Evolutionary conservation across 2,888 invertebrate species (phyloP).

Genomic region (Xylocampa areola): DNA sequence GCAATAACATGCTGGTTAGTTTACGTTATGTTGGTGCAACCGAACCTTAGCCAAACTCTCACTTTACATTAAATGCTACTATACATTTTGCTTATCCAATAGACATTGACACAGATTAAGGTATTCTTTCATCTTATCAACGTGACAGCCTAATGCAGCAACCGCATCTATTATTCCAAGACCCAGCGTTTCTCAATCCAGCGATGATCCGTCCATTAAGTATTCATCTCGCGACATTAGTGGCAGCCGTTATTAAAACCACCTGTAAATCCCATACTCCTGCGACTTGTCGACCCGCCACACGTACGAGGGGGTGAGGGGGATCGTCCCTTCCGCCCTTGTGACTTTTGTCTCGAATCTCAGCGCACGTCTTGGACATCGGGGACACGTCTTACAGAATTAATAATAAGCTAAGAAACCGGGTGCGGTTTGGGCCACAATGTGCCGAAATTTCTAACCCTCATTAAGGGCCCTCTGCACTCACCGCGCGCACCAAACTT

Average conservation of each 20-base stretch:
- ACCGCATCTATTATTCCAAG: slow-evolving; percentile 71
- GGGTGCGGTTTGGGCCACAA: slow-evolving; percentile 88
- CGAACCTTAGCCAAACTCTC: too few species aligned
- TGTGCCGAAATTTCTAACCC: slow-evolving; percentile 89
- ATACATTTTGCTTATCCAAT: too few species aligned
- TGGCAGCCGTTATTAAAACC: slow-evolving; percentile 88
- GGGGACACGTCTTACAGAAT: slow-evolving; percentile 90
- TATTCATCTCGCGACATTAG: slow-evolving; percentile 89
- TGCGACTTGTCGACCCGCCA: slow-evolving; percentile 80
- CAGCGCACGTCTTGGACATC: slow-evolving; percentile 90
- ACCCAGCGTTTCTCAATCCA: slow-evolving; percentile 70
- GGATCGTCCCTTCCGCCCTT: slow-evolving; percentile 83
- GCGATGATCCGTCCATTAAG: slow-evolving; percentile 86
- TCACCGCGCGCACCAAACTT: slow-evolving; percentile 86
- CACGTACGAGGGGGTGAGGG: slow-evolving; percentile 73
- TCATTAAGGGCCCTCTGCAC: slow-evolving; percentile 88
- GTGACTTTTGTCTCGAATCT: slow-evolving; percentile 90
- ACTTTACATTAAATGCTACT: too few species aligned
- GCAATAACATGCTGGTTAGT: too few species aligned
- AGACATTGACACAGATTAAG: too few species aligned
- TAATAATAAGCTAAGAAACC: slow-evolving; percentile 90
- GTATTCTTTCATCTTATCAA: slow-evolving; percentile 23
- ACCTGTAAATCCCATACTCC: slow-evolving; percentile 87
- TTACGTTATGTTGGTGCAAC: too few species aligned
- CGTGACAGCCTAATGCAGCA: slow-evolving; percentile 46